A percentile compares a stretch with the other conserved stretches of the same genome.
These are phyloP conservation scores for Archips xylosteana DNA, from an alignment of 2,888 invertebrate genomes.

Conservation along the genomic window DNA sequence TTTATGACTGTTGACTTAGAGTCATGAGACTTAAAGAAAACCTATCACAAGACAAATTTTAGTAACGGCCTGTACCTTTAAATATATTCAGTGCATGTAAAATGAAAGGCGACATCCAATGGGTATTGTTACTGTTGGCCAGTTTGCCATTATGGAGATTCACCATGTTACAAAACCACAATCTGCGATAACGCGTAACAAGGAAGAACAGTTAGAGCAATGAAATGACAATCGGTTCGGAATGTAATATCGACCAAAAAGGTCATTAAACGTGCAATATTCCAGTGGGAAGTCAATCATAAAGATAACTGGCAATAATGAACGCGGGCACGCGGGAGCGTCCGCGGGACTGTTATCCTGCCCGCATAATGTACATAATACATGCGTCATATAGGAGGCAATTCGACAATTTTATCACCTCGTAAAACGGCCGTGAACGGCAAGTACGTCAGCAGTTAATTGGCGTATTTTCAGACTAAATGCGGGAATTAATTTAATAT, in stretches of 20 bases:
- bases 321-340: constrained; percentile 48
- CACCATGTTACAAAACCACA: not conserved
- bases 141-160: not conserved
- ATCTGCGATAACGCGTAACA: not conserved
- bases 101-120: too few relatives aligned
- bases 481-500: constrained; percentile 70
- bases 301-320: constrained; percentile 61
- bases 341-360: constrained; percentile 44
- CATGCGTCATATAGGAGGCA: constrained; percentile 52
- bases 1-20: too few relatives aligned
- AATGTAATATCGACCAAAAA: constrained; percentile 25
- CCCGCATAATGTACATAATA: constrained; percentile 27
- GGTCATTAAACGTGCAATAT: constrained; percentile 42
- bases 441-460: constrained; percentile 63
- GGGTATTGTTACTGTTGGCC: not conserved
- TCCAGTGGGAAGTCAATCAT: constrained; percentile 59
- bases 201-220: not conserved
- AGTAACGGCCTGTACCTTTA: too few relatives aligned
- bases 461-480: constrained; percentile 68
- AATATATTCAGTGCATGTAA: too few relatives aligned
- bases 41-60: too few relatives aligned
- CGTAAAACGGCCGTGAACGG: constrained; percentile 61
- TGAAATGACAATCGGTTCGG: constrained; percentile 29
- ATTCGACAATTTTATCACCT: constrained; percentile 67
- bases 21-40: too few relatives aligned